Base-by-base conservation (phyloP, 2,797 vertebrate species). In the Cygnus olor region DNA sequence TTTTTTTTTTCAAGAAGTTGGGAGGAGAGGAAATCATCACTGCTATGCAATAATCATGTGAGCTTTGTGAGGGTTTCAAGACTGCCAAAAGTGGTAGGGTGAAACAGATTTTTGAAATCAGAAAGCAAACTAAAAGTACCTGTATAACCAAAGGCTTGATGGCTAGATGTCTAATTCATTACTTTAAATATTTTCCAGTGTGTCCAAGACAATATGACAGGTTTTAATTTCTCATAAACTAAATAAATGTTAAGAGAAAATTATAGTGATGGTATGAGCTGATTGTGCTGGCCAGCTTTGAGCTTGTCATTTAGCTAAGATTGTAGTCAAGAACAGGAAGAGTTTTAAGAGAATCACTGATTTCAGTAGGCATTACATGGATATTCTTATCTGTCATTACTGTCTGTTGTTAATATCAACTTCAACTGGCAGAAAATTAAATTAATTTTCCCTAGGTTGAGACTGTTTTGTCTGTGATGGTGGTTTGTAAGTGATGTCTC, bases 391-490 rank as follows among this genome's bases (percentile, higher is more conserved):
- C n/a, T 71, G 36, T 25, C 20, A 6, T 36, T 17, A 6, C 5
- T 38, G 77, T 53, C 54, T 1, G 0, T 20, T 34, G 44, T 30
- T 44, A 56, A 10, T 76, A 61, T 25, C 36, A 19, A 8, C 24
- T 91, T 57, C 45, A 49, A 63, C 6, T 14, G 2, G 16, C 24
- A 89, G 32, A 22, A 91, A 49, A 16, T 68, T 57, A 30, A 40
- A 53, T 44, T 44, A 22, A 13, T 81, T 81, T 89, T 68, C 14
- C 22, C 38, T 10, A 56, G 28, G 14, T 21, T 0, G 2, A 49
- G 20, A 1, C 0, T 21, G 34, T 57, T 69, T 25, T 8, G 4
- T 7, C 25, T 9, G 0, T 25, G 8, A 15, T 0, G 3, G 4
- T 28, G 21, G 42, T 8, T 36, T 30, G 22, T 45, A 54, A 44